Evolutionary conservation across 2,888 invertebrate genomes (phyloP).

Genomic region (Prosopocoilus inquinatus): DNA sequence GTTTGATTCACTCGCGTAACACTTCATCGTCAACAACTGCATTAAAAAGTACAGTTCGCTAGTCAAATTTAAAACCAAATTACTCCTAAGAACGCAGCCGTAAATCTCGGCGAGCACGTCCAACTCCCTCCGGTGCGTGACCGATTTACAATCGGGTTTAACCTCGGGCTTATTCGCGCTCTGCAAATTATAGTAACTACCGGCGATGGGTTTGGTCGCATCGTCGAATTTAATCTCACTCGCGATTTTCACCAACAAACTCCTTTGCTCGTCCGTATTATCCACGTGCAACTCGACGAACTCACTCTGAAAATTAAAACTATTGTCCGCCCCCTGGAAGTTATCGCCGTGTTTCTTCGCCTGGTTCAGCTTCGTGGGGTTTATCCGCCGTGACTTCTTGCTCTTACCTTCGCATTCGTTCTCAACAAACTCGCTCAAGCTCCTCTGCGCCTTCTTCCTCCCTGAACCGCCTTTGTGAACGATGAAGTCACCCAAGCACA

Average conservation of each 20-base stretch:
- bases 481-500: conserved; percentile 47
- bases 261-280: conserved; percentile 24
- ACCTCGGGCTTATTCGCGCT: conserved; percentile 36
- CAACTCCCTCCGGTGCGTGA: conserved; percentile 55
- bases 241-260: conserved; percentile 30
- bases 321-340: conserved; percentile 35
- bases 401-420: conserved; percentile 21
- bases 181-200: neutral
- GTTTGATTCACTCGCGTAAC: conserved; percentile 29
- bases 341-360: conserved; percentile 23
- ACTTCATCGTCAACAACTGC: conserved; percentile 59
- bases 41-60: conserved; percentile 70
- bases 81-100: conserved; percentile 57
- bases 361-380: conserved; percentile 52
- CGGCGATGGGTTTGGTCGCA: neutral
- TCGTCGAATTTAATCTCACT: neutral
- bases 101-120: conserved; percentile 60
- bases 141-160: conserved; percentile 50
- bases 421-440: conserved; percentile 9
- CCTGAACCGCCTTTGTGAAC: conserved; percentile 28
- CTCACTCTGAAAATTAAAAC: conserved; percentile 36
- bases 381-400: conserved; percentile 51
- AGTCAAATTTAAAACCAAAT: conserved; percentile 63
- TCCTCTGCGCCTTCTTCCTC: conserved; percentile 34
- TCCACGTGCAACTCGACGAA: conserved; percentile 17